Conservation (phyloP, 2,113 vertebrate species). For the Entomyzon cyanotis region DNA sequence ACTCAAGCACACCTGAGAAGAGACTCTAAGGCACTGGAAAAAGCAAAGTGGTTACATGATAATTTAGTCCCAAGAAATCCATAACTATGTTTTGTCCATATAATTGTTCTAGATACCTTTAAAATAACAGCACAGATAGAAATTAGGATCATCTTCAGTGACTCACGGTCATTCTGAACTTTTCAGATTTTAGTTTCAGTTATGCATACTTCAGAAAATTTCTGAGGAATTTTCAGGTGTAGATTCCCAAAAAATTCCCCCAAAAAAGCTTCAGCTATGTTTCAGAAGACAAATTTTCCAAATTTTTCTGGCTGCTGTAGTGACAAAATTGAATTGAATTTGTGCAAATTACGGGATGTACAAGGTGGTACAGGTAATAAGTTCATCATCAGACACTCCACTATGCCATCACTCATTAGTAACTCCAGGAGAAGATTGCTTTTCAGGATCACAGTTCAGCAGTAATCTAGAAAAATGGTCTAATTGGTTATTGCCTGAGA, state of each 20-base stretch:
- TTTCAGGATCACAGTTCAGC: neutral
- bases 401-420: neutral
- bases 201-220: neutral
- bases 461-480: neutral
- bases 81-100: neutral
- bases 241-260: rapidly evolving
- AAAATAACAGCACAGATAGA: neutral
- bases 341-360: neutral
- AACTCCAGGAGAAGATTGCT: neutral
- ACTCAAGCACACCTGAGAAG: neutral
- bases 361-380: neutral
- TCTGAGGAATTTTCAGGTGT: neutral
- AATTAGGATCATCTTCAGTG: neutral
- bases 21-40: neutral
- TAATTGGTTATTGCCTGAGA: neutral
- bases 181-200: neutral
- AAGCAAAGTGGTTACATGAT: neutral
- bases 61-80: neutral
- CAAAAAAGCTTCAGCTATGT: neutral
- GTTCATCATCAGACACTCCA: neutral
- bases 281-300: neutral
- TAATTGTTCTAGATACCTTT: neutral
- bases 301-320: neutral
- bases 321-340: neutral
- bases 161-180: rapidly evolving